Conservation (phyloP, 2,888 invertebrate genomes). For the Pachydiplax longipennis region DNA sequence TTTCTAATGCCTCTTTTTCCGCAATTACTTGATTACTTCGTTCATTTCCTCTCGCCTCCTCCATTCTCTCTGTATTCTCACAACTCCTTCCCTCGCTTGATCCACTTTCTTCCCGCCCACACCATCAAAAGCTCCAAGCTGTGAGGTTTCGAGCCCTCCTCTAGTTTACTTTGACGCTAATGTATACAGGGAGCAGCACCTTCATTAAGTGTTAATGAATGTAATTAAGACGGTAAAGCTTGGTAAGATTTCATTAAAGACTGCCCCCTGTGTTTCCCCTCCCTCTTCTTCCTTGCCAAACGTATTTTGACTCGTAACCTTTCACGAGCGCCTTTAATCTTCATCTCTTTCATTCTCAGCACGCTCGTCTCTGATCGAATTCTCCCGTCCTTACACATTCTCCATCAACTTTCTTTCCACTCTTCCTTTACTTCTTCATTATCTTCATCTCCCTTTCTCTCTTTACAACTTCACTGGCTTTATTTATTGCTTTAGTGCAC, state of each 20-base stretch:
- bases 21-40: neutral
- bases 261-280: slow-evolving; percentile 38
- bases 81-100: slow-evolving; percentile 44
- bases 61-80: neutral
- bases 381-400: neutral
- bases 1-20: neutral
- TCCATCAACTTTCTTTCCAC: neutral
- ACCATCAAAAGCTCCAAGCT: slow-evolving; percentile 37
- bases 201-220: slow-evolving; percentile 48
- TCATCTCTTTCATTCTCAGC: neutral
- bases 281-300: neutral
- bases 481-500: neutral
- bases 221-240: slow-evolving; percentile 48
- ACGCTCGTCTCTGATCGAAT: neutral
- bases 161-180: slow-evolving; percentile 45
- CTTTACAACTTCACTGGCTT: neutral
- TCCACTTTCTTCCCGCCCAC: slow-evolving; percentile 48
- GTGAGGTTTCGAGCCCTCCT: slow-evolving; percentile 45
- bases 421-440: neutral
- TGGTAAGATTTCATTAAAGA: slow-evolving; percentile 48
- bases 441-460: neutral
- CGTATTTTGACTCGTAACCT: neutral
- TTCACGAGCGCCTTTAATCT: neutral
- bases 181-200: slow-evolving; percentile 46
- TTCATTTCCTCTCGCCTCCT: slow-evolving; percentile 42